Percentiles rank a stretch among this genome's conserved stretches.
These are phyloP conservation scores for Ochropleura leucogaster DNA, from an alignment of 2,888 invertebrate species.

Conservation along the genomic window DNA sequence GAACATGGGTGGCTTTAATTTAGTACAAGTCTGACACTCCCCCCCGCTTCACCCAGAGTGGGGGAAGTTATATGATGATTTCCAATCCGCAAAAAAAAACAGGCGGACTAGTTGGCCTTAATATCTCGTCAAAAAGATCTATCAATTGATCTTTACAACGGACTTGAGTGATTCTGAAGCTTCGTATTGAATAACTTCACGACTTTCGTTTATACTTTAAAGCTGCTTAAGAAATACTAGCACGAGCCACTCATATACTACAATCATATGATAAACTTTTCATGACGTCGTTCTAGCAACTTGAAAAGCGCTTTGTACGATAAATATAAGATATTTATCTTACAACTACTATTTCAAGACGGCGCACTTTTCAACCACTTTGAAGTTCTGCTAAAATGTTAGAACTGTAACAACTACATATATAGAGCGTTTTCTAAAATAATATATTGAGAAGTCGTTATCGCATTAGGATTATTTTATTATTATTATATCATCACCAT, in stretches of 20 bases:
- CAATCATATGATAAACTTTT: constrained; percentile 6
- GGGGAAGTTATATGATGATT: too few species aligned
- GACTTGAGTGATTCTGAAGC: neutral
- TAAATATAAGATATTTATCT: constrained; percentile 16
- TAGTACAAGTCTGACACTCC: too few species aligned
- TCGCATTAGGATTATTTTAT: neutral
- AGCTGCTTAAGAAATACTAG: neutral
- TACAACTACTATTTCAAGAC: too few species aligned
- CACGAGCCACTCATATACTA: constrained; percentile 29
- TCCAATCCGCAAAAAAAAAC: too few species aligned
- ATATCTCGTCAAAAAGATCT: neutral
- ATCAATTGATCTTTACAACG: too few species aligned
- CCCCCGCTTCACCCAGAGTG: too few species aligned
- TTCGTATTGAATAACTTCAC: constrained; percentile 25
- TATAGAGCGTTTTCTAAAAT: neutral
- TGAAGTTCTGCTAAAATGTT: constrained; percentile 5
- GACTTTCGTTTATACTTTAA: constrained; percentile 1
- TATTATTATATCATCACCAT: too few species aligned
- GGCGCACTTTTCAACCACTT: constrained; percentile 11
- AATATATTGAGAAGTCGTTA: neutral
- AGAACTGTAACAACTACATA: neutral
- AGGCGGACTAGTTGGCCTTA: constrained; percentile 2
- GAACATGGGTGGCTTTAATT: too few species aligned
- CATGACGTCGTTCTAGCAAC: constrained; percentile 26
- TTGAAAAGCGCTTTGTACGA: constrained; percentile 27